A percentile compares a stretch with the other conserved stretches of the same genome.
Evolutionary conservation across 2,797 vertebrate species (phyloP).

Genomic region (Scomberomorus guttatus): DNA sequence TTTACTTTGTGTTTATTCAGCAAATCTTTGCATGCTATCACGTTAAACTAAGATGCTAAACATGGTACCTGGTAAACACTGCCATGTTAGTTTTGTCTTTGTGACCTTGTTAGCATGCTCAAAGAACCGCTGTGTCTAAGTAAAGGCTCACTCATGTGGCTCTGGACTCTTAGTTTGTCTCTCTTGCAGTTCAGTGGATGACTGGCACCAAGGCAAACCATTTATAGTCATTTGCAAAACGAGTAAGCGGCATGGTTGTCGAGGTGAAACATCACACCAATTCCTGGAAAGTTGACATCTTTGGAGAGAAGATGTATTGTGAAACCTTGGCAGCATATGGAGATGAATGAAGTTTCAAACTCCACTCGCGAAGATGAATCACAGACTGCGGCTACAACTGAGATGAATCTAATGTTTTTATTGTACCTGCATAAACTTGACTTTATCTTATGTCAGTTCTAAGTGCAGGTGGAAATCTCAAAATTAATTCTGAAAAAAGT

Average conservation of each 20-base stretch:
- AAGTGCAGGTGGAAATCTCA: neutral
- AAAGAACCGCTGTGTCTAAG: no score
- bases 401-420: constrained; percentile 3
- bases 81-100: no score
- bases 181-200: neutral
- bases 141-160: no score
- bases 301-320: neutral
- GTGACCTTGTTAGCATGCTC: no score
- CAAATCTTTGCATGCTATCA: no score
- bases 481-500: constrained; percentile 3
- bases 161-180: neutral
- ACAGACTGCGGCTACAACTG: no score
- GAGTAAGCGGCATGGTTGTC: neutral
- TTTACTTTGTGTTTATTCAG: no score
- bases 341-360: constrained; percentile 21
- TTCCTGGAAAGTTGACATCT: constrained; percentile 5
- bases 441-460: neutral
- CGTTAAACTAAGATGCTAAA: no score
- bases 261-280: neutral
- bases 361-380: neutral
- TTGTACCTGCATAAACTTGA: neutral
- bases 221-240: constrained; percentile 12
- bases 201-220: neutral
- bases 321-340: constrained; percentile 18
- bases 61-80: no score